Conservation (phyloP, 2,113 vertebrate species). For the Ptilonorhynchus violaceus region DNA sequence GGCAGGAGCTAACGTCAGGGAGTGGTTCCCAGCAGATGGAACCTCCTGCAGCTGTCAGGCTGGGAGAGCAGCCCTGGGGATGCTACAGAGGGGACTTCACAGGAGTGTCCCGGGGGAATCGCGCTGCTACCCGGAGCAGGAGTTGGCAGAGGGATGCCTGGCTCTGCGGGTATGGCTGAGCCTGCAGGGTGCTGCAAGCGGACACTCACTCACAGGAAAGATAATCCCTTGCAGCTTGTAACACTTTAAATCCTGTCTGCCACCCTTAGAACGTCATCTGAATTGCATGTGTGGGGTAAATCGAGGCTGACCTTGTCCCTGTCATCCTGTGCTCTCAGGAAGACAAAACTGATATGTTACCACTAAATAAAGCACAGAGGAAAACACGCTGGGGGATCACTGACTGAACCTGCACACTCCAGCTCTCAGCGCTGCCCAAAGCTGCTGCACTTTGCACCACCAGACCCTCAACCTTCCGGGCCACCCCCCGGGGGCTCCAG, state of each 20-base stretch:
- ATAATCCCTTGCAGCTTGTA: neutral
- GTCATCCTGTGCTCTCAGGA: neutral
- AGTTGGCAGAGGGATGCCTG: neutral
- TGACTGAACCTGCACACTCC: neutral
- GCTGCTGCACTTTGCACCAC: neutral
- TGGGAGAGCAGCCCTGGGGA: neutral
- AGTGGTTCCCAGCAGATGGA: neutral
- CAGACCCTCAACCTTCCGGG: neutral
- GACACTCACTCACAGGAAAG: neutral
- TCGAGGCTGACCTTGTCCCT: neutral
- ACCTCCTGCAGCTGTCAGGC: neutral
- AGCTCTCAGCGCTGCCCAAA: neutral
- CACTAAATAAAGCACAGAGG: constrained; percentile 28
- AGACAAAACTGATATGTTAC: neutral
- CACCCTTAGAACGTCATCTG: rapidly evolving
- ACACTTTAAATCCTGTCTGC: neutral
- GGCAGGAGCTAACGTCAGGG: neutral
- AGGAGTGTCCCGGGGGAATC: neutral
- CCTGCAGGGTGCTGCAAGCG: neutral
- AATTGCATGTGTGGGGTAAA: neutral
- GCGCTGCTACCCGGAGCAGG: neutral
- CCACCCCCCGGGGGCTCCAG: neutral
- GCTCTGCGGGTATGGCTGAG: neutral
- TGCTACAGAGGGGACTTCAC: neutral
- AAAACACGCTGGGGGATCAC: neutral